Evolutionary conservation across 1,140 invertebrate species (phyloP), one percentile per base, ranked within the genome.

Genomic region (Drosophila kurseongensis): DNA sequence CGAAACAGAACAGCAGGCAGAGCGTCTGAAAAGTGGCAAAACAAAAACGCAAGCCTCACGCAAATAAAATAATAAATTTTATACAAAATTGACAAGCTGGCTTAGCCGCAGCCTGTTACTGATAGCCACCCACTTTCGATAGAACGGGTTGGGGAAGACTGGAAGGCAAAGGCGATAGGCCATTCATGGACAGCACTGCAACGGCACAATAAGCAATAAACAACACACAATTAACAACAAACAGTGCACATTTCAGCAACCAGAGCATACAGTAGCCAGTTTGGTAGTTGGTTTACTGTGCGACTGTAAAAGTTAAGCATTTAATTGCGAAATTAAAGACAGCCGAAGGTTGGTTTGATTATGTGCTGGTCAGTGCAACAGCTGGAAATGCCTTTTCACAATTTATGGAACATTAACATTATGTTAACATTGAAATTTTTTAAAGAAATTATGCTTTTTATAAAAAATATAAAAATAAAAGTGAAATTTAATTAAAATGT

Each of bases 1-100:
- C 51, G 40, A 41, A 45, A 48, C 45, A 48, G 23, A 45, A 45
- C 42, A 60, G 55, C 61, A 44, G 44, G 41, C 14, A 47, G 41
- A 75, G 44, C 44, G 66, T 36, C 65, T 71, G 66, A 58, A 80
- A 61, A 62, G 41, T 63, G 36, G 52, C 50, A 50, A 47, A 47
- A 78, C 44, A 52, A 47, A 50, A 48, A 69, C 29, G 40, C 40
- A 74, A 84, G 84, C 73, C 84, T 89, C 84, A 84, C 84, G 80
- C 85, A 89, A 84, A 89, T 89, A 89, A 89, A 89, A 84, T 80
- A 89, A 89, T 89, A 89, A 89, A 89, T 89, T 89, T 89, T 84
- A 50, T 89, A 89, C 58, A 84, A 89, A 89, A 89, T 89, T 89
- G 84, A 89, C 84, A 89, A 89, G 85, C 73, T 62, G 77, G 84